A percentile compares a stretch with the other conserved stretches of the same genome.
Evolutionary conservation across 2,797 vertebrate genomes (phyloP).

Genomic region (Natrix natrix): DNA sequence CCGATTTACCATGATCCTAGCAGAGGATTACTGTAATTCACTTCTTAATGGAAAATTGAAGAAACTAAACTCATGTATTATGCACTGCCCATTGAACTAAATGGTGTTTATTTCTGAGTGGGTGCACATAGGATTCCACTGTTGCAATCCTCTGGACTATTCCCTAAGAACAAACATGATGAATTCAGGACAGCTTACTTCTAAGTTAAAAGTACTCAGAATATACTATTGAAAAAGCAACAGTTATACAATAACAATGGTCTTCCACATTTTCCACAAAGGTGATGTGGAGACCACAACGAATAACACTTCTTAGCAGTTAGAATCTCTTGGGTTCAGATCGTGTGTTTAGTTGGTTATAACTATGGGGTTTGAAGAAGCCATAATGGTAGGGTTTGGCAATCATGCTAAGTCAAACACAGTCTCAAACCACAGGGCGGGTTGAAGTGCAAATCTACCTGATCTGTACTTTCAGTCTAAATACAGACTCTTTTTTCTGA

Average conservation of each 20-base stretch:
- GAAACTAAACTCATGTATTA: background rate
- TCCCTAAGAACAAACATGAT: background rate
- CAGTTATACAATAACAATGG: background rate
- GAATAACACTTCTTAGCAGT: background rate
- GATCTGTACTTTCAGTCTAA: background rate
- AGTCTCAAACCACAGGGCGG: background rate
- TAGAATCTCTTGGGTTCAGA: background rate
- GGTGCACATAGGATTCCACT: background rate
- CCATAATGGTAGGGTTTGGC: background rate
- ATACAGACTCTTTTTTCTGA: background rate
- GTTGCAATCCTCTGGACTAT: background rate
- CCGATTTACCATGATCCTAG: background rate
- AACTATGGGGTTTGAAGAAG: background rate
- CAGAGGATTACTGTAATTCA: background rate
- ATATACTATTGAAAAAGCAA: background rate
- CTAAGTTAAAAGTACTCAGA: background rate
- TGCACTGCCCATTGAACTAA: background rate
- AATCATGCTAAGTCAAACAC: background rate
- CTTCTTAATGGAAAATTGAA: background rate
- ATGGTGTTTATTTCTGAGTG: background rate
- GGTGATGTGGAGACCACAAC: background rate
- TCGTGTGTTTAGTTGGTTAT: background rate
- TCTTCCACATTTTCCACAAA: background rate
- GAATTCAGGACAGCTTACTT: background rate
- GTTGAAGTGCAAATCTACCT: background rate